Evolutionary conservation across 2,888 invertebrate genomes (phyloP).

Genomic region (Hermaeophaga mercurialis): DNA sequence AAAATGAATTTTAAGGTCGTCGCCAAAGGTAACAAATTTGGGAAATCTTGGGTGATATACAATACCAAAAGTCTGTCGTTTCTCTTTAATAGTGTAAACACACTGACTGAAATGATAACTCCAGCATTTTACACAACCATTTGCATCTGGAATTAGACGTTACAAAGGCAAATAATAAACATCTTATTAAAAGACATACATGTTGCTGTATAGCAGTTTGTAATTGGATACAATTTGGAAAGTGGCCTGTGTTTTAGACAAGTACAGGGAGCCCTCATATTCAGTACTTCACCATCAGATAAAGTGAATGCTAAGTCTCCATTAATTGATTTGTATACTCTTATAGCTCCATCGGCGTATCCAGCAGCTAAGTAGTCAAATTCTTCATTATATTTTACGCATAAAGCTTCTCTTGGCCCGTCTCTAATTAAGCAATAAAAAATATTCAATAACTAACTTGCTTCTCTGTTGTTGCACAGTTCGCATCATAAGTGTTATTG

Average conservation of each 20-base stretch:
- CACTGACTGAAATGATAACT: conserved; percentile 69
- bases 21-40: conserved; percentile 66
- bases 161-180: no score
- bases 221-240: conserved; percentile 64
- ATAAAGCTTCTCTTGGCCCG: conserved; percentile 39
- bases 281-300: conserved; percentile 56
- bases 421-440: conserved; percentile 34
- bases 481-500: no score
- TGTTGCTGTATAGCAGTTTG: conserved; percentile 63
- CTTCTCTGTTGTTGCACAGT: no score
- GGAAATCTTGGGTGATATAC: conserved; percentile 66
- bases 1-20: conserved; percentile 66
- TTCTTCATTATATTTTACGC: conserved; percentile 63
- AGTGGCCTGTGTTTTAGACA: conserved; percentile 66
- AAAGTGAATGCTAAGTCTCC: conserved; percentile 60
- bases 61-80: conserved; percentile 67
- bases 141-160: conserved; percentile 62
- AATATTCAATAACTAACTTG: no score
- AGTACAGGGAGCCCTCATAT: conserved; percentile 63
- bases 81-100: conserved; percentile 68
- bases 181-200: conserved; percentile 58
- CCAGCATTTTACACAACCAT: conserved; percentile 73
- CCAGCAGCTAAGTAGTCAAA: conserved; percentile 65
- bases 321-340: conserved; percentile 61
- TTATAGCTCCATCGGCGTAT: conserved; percentile 65